Evolutionary conservation across 2,113 vertebrate species (phyloP).

Genomic region (Hoplias malabaricus): DNA sequence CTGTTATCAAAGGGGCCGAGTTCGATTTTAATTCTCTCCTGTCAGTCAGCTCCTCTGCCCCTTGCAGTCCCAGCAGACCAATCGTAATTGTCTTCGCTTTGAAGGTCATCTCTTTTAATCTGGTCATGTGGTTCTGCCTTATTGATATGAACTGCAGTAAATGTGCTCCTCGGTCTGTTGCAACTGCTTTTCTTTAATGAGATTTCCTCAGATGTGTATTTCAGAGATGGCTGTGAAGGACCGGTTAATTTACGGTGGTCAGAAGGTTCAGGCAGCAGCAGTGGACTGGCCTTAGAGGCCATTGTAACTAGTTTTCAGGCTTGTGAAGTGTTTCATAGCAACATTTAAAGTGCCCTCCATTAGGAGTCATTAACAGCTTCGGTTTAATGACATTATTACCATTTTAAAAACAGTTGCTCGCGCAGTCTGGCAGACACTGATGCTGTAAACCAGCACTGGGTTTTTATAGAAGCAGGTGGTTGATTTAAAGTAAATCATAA

Average conservation of each 20-base stretch:
- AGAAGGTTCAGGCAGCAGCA: background rate
- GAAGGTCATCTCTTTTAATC: slow-evolving; percentile 24
- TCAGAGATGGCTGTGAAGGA: background rate
- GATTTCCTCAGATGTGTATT: background rate
- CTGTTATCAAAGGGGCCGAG: background rate
- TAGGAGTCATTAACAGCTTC: background rate
- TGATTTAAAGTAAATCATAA: background rate
- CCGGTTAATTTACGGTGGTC: background rate
- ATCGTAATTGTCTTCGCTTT: background rate
- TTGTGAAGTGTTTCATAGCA: background rate
- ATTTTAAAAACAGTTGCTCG: background rate
- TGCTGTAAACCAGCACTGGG: too few relatives aligned
- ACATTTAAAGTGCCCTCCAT: background rate
- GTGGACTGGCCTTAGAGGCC: background rate
- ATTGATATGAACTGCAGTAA: background rate
- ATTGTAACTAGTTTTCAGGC: background rate
- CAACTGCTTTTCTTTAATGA: background rate
- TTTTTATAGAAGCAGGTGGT: background rate
- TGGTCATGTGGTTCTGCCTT: background rate
- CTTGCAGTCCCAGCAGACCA: background rate
- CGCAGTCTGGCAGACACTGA: too few relatives aligned
- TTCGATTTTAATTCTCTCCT: background rate
- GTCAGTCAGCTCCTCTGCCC: background rate
- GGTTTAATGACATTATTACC: background rate
- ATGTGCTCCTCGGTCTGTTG: too few relatives aligned